These are phyloP conservation scores for Drosophila sturtevanti DNA, from an alignment of 1,140 invertebrate species.

Conservation along the genomic window DNA sequence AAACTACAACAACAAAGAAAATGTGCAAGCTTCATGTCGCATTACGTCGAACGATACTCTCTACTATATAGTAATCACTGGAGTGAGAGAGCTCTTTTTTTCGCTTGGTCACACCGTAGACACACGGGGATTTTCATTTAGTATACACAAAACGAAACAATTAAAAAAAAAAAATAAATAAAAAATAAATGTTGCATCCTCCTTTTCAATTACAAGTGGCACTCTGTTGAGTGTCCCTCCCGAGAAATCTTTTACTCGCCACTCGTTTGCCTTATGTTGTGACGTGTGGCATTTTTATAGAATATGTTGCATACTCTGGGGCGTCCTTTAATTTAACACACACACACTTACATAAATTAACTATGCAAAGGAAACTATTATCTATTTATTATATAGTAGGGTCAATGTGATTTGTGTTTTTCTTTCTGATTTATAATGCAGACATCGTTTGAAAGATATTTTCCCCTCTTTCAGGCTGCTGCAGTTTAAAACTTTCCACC, in stretches of 20 bases:
- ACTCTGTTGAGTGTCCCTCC: slow-evolving; percentile 21
- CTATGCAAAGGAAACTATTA: background rate
- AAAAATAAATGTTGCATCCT: slow-evolving; percentile 3
- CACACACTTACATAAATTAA: too few species aligned
- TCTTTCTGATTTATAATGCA: slow-evolving; percentile 44
- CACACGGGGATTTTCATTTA: background rate
- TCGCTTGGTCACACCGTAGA: slow-evolving; percentile 6
- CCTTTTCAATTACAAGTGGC: slow-evolving; percentile 44
- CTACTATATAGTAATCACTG: too few species aligned
- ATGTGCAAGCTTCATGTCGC: slow-evolving; percentile 43
- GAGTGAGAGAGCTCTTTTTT: background rate
- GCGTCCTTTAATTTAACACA: slow-evolving; percentile 30
- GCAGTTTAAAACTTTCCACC: slow-evolving; percentile 31
- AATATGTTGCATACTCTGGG: slow-evolving; percentile 41
- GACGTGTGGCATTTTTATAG: slow-evolving; percentile 42
- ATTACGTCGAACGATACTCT: slow-evolving; percentile 5
- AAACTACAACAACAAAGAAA: too few species aligned
- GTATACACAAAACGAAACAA: slow-evolving; percentile 14
- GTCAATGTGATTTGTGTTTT: slow-evolving; percentile 20
- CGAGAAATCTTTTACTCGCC: background rate
- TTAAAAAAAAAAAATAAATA: too few species aligned
- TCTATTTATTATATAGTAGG: slow-evolving; percentile 40
- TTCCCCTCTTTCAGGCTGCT: slow-evolving; percentile 10
- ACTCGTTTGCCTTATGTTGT: background rate
- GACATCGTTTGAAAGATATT: slow-evolving; percentile 38